Evolutionary conservation across 2,888 invertebrate species (phyloP).

Genomic region (Tetragonisca angustula): DNA sequence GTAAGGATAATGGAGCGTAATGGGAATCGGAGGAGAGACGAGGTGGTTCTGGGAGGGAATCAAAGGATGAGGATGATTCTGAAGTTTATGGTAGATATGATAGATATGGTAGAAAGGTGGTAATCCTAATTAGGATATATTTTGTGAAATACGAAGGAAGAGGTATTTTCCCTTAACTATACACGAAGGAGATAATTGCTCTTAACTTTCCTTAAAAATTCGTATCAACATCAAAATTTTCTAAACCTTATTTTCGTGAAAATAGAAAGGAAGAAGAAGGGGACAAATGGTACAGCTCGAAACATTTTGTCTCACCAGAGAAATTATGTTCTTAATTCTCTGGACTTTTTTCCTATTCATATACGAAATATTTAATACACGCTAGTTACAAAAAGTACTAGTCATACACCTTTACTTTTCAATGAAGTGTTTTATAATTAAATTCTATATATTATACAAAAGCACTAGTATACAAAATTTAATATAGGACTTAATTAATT

Average conservation of each 20-base stretch:
- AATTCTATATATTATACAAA: neutral
- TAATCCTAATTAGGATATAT: neutral
- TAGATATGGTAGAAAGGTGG: neutral
- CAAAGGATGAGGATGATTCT: neutral
- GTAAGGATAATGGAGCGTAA: slow-evolving; percentile 44
- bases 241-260: neutral
- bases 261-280: no score
- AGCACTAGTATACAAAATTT: no score
- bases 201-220: neutral
- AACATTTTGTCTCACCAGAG: no score
- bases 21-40: slow-evolving; percentile 20
- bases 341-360: neutral
- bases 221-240: neutral
- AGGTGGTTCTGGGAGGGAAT: neutral
- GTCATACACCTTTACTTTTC: neutral
- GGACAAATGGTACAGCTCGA: no score
- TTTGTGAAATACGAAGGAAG: no score
- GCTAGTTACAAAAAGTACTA: neutral
- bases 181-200: no score
- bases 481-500: no score
- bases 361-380: neutral
- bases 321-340: no score
- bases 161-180: no score
- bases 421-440: neutral
- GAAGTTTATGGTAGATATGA: neutral